Evolutionary conservation across 2,113 vertebrate genomes (phyloP).

Genomic region (Aythya baeri): DNA sequence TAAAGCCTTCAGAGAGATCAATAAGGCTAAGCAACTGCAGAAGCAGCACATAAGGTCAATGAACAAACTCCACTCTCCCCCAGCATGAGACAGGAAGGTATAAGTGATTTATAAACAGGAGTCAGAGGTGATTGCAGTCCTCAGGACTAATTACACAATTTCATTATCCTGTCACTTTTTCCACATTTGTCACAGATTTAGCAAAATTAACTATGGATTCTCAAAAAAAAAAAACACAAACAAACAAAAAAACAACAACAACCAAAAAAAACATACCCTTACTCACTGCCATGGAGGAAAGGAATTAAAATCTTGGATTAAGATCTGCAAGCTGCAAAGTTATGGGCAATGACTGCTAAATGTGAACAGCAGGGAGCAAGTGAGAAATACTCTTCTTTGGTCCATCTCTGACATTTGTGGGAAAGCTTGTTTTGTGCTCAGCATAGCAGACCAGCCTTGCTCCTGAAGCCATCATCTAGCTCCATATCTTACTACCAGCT

Average conservation of each 20-base stretch:
- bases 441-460: background rate
- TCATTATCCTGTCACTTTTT: background rate
- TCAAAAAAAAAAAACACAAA: background rate
- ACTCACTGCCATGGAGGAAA: background rate
- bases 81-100: background rate
- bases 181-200: background rate
- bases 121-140: background rate
- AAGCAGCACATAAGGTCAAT: background rate
- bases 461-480: background rate
- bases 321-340: background rate
- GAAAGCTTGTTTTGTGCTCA: background rate
- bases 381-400: background rate
- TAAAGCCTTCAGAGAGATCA: background rate
- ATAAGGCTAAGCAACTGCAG: background rate
- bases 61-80: background rate
- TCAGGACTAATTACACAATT: background rate
- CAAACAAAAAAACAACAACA: background rate
- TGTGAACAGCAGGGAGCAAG: background rate
- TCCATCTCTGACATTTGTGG: background rate
- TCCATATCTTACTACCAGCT: background rate
- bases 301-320: background rate
- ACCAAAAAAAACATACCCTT: background rate
- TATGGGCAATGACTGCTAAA: background rate
- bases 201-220: background rate
- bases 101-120: slow-evolving; percentile 18